phyloP scores from a whole-genome alignment of 2,113 vertebrate species.

The Manacus vitellinus region DNA sequence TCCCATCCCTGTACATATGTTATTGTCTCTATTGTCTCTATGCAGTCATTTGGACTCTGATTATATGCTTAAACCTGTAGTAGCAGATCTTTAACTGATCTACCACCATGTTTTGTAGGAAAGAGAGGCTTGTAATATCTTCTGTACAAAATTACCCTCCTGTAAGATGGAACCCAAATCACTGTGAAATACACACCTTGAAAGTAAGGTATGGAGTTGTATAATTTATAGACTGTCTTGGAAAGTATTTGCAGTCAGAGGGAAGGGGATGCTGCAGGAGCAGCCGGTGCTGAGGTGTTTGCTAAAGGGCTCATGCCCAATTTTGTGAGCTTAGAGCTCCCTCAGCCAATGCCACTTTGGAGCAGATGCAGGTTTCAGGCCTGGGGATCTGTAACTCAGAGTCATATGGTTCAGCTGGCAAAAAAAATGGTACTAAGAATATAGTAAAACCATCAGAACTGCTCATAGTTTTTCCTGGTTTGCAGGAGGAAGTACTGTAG shows the following conservation, averaged over 20 bases:
- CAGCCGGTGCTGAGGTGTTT: background rate
- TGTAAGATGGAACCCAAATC: background rate
- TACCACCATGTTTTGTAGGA: background rate
- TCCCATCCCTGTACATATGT: background rate
- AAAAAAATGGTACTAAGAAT: background rate
- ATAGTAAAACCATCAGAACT: background rate
- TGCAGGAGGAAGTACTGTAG: background rate
- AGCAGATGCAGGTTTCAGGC: background rate
- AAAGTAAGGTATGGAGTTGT: background rate
- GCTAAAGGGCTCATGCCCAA: fast-evolving
- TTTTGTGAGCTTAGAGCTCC: background rate
- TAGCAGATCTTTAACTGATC: background rate
- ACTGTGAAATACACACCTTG: background rate
- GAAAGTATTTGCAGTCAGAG: fast-evolving
- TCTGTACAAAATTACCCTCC: background rate
- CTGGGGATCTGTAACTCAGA: background rate
- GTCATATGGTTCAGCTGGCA: background rate
- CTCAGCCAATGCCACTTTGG: background rate
- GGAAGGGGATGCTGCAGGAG: background rate
- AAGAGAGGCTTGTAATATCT: background rate
- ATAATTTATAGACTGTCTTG: background rate
- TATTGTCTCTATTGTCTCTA: background rate
- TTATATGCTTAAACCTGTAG: background rate
- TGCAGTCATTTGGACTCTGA: background rate
- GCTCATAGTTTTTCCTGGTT: background rate